Evolutionary conservation across 2,113 vertebrate genomes (phyloP), one percentile per base, ranked within the genome.

Genomic region (Grammomys dolichurus): DNA sequence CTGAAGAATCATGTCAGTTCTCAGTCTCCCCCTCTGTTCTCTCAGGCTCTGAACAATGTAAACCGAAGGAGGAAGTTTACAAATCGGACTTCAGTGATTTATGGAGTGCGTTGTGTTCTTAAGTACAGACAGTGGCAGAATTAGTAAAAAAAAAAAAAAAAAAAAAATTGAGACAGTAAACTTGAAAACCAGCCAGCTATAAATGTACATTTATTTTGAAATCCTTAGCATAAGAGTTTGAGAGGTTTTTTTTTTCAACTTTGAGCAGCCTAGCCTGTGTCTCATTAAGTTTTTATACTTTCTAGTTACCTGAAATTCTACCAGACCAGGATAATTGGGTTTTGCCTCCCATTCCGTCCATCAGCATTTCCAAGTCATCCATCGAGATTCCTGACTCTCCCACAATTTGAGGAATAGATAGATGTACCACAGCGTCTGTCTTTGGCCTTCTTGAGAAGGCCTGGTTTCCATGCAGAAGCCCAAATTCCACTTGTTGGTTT

Each of bases 121-220:
- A 63, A 87, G 60, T 90, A 51, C 43, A 86, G 48, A 40, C 84
- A 87, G 89, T 87, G 85, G 31, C 87, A 87, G 75, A 84, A 43
- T 43, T 76, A 77, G 54, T 93, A 87, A 75, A 93, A 51, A 51
- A 51, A 51, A 51, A 51, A 87, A 75, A 93, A 51, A 51, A 51
- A 51, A 51, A 51, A 51, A 93, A 94, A 90, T 87, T 28, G 20
- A 70, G 76, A 51, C 73, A 75, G 2, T 95, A 89, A 78, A 87
- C 91, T 87, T 89, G 80, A 96, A 97, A 93, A 88, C 36, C 26
- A 87, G 7, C 72, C 54, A 95, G 48, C 24, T 89, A 24, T 85
- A 81, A 69, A 33, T 95, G 76, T 70, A 54, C 58, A 58, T 93
- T 95, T 96, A 65, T 85, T 93, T 94, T 77, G 80, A 97, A 94